Evolutionary conservation across 2,113 vertebrate species (phyloP).

Genomic region (Ahaetulla prasina): DNA sequence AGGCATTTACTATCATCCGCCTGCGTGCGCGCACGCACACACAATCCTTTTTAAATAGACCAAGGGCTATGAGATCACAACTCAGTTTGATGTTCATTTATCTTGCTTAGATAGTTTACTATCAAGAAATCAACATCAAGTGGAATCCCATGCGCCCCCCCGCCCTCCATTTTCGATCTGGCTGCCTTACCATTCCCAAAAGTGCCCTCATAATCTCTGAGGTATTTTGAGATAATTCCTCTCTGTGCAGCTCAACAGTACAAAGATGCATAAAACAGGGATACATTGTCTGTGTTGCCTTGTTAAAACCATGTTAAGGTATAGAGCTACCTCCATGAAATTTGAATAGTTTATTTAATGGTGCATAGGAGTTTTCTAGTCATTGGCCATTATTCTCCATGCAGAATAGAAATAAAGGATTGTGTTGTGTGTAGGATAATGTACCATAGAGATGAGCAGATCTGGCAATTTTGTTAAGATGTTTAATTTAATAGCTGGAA

Average conservation of each 20-base stretch:
- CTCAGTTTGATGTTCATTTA: neutral
- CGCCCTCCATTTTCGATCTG: neutral
- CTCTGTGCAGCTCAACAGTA: neutral
- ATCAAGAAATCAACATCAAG: neutral
- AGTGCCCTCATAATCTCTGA: neutral
- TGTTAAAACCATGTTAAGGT: neutral
- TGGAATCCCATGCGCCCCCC: neutral
- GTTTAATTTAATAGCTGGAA: neutral
- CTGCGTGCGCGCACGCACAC: rapidly evolving
- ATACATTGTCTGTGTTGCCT: neutral
- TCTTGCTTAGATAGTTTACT: neutral
- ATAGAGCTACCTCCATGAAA: neutral
- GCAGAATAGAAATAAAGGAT: neutral
- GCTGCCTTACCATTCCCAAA: neutral
- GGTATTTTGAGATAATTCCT: neutral
- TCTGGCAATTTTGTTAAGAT: neutral
- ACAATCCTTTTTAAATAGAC: neutral
- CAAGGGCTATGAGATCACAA: neutral
- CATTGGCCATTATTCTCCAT: neutral
- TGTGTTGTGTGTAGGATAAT: neutral
- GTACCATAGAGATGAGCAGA: neutral
- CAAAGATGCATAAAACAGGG: too few species aligned
- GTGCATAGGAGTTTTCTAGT: neutral
- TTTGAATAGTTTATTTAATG: neutral
- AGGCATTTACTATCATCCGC: neutral